A percentile compares a stretch with the other conserved stretches of the same genome.
Evolutionary conservation across 2,888 invertebrate genomes (phyloP).

Genomic region (Morinoia aosen): DNA sequence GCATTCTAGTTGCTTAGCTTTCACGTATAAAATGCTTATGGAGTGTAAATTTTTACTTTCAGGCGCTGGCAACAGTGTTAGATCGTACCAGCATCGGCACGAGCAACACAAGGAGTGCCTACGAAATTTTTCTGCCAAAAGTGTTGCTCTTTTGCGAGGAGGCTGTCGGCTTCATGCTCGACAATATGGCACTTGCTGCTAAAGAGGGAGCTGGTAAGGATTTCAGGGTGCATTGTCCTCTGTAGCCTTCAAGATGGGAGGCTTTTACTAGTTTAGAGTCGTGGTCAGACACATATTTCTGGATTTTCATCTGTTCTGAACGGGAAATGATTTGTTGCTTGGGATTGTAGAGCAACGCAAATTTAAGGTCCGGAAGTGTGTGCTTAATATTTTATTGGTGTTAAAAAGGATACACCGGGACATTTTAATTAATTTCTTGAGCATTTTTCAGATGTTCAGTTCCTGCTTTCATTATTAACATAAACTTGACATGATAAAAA

Average conservation of each 20-base stretch:
- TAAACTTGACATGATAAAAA: no score
- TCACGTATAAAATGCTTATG: background rate
- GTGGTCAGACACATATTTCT: background rate
- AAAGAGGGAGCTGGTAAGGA: conserved; percentile 5
- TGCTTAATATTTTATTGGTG: no score
- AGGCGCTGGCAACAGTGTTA: background rate
- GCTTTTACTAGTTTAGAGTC: background rate
- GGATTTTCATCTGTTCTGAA: background rate
- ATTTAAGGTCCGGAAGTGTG: no score
- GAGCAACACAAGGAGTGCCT: background rate
- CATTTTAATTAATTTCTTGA: no score
- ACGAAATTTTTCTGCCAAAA: background rate
- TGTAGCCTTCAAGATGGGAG: background rate
- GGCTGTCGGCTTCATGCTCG: conserved; percentile 25
- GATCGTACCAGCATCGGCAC: background rate
- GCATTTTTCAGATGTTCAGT: no score
- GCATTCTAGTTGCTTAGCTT: background rate
- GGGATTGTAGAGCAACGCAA: no score
- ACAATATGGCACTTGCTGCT: conserved; percentile 28
- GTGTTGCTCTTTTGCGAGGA: conserved; percentile 19
- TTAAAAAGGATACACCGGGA: no score
- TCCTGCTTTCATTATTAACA: no score
- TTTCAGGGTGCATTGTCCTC: background rate
- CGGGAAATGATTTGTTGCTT: background rate
- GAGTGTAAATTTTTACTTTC: background rate